Percentiles rank a stretch among this genome's conserved stretches.
phyloP scores from a whole-genome alignment of 2,113 vertebrate species.

The Microtus richardsoni region DNA sequence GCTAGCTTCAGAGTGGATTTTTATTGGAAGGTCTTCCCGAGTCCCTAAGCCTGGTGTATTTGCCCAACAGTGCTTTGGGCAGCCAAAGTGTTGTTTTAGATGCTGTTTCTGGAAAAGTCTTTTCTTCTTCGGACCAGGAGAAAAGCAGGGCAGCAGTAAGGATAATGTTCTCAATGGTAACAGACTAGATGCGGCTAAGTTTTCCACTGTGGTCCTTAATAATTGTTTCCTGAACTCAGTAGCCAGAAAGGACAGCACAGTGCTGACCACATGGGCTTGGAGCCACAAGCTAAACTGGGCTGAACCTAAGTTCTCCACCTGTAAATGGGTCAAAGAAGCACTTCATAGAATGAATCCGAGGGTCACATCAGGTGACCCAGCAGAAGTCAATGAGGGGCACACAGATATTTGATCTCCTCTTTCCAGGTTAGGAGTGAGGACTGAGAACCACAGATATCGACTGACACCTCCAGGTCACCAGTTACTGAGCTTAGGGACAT shows the following conservation, averaged over 20 bases:
- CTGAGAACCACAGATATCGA: background rate
- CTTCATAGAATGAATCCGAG: background rate
- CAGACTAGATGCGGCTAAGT: background rate
- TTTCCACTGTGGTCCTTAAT: background rate
- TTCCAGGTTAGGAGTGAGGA: background rate
- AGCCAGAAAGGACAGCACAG: background rate
- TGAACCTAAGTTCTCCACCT: background rate
- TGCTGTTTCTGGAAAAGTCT: background rate
- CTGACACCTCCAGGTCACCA: background rate
- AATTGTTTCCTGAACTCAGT: background rate
- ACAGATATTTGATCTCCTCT: background rate
- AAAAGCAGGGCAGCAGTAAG: background rate
- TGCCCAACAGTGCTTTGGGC: background rate
- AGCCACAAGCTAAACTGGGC: background rate
- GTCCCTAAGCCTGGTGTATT: background rate
- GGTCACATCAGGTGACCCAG: background rate
- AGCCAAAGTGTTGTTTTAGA: background rate
- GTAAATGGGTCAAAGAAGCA: background rate
- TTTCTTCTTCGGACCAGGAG: background rate
- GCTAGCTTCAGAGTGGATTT: background rate
- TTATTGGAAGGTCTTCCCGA: background rate
- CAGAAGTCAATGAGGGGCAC: background rate
- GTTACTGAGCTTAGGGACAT: background rate
- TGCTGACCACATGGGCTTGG: background rate
- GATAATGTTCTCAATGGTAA: background rate